Percentiles rank a stretch among this genome's conserved stretches.
These are phyloP conservation scores for Solenopsis fugax DNA, from an alignment of 1,140 invertebrate species.

Conservation along the genomic window DNA sequence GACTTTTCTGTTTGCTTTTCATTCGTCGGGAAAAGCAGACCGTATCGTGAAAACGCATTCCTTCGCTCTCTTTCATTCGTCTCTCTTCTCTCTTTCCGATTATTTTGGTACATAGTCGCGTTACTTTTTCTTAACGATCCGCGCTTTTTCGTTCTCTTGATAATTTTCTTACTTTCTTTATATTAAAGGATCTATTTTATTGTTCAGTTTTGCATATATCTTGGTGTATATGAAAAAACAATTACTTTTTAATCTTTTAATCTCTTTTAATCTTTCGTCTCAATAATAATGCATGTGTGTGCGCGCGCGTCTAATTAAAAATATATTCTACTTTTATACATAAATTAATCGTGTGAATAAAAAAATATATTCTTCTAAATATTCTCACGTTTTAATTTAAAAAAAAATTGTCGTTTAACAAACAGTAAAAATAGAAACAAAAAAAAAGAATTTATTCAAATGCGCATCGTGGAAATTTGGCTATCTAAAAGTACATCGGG, in stretches of 20 bases:
- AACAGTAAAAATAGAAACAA: background rate
- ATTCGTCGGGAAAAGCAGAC: conserved; percentile 59
- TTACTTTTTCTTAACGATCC: conserved; percentile 15
- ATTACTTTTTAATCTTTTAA: background rate
- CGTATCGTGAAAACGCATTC: conserved; percentile 60
- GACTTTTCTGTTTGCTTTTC: conserved; percentile 73
- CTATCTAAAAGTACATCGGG: background rate
- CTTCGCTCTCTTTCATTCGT: conserved; percentile 26
- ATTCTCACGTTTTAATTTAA: background rate
- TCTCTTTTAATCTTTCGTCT: background rate
- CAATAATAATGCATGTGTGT: background rate
- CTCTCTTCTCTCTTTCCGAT: conserved; percentile 17
- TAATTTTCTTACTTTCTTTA: conserved; percentile 43
- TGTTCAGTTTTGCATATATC: background rate
- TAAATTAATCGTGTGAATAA: conserved; percentile 1
- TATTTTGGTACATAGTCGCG: conserved; percentile 31
- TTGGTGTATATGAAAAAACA: background rate
- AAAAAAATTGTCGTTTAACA: background rate
- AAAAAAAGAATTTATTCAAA: background rate
- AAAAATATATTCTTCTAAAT: background rate
- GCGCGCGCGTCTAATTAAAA: background rate
- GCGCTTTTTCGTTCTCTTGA: background rate
- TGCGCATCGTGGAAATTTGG: conserved; percentile 3
- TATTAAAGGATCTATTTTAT: conserved; percentile 16
- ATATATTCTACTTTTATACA: background rate